Conservation (phyloP, 2,888 invertebrate species). For the Cataglyphis rosenhaueri region DNA sequence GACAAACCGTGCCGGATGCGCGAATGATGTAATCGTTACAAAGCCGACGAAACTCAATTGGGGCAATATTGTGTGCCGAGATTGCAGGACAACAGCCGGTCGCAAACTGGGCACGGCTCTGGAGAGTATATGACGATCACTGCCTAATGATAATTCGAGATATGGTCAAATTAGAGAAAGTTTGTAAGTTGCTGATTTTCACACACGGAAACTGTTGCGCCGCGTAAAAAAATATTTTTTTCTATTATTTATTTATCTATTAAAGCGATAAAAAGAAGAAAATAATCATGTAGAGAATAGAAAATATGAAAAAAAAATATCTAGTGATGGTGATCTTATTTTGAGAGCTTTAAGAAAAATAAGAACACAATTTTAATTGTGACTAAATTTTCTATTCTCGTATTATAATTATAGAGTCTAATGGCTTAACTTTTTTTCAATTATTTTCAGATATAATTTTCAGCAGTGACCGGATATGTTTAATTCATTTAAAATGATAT, state of each 20-base stretch:
- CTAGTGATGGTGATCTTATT: not conserved
- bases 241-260: not conserved
- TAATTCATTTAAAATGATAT: not conserved
- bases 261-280: not conserved
- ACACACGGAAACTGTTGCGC: not conserved
- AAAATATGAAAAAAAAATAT: not conserved
- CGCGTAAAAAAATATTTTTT: not conserved
- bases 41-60: constrained; percentile 34
- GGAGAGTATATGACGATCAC: not conserved
- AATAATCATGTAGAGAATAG: not conserved
- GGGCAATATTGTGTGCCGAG: constrained; percentile 30
- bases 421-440: not conserved
- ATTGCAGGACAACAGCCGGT: constrained; percentile 14
- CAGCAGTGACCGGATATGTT: not conserved
- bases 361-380: not conserved
- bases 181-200: not conserved
- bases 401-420: not conserved
- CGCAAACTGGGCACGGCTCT: not conserved
- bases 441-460: constrained; percentile 19
- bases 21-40: constrained; percentile 32
- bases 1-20: constrained; percentile 27
- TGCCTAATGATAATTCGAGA: constrained; percentile 25
- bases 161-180: constrained; percentile 27
- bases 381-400: not conserved
- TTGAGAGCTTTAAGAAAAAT: not conserved